Percentiles rank a stretch among this genome's conserved stretches.
phyloP scores from a whole-genome alignment of 1,140 invertebrate genomes.

The Leptinotarsa defecta region DNA sequence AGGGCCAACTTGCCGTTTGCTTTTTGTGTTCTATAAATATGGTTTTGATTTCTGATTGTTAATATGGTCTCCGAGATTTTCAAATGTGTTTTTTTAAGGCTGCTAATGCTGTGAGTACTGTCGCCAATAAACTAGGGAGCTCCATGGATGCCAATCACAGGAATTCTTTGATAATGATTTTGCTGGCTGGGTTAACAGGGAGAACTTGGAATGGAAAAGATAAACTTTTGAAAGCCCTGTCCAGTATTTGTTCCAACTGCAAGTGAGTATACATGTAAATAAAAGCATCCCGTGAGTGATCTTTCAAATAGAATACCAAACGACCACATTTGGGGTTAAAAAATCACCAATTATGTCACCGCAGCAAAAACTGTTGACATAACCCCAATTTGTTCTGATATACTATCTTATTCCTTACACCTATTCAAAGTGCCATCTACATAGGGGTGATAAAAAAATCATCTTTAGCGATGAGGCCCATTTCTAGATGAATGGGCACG shows the following conservation, averaged over 20 bases:
- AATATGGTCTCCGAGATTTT: too few relatives aligned
- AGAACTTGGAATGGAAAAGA: constrained; percentile 90
- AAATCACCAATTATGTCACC: too few relatives aligned
- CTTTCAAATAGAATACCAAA: not conserved
- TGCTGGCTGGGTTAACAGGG: constrained; percentile 76
- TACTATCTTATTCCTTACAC: too few relatives aligned
- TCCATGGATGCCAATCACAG: constrained; percentile 70
- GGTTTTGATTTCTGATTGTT: too few relatives aligned
- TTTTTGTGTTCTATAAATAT: too few relatives aligned
- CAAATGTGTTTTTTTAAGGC: not conserved
- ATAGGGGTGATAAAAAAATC: too few relatives aligned
- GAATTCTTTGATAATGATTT: constrained; percentile 68
- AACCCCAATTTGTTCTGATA: too few relatives aligned
- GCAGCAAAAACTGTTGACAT: not conserved
- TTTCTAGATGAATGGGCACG: too few relatives aligned
- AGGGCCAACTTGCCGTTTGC: too few relatives aligned
- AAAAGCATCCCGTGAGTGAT: too few relatives aligned
- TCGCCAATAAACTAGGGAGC: constrained; percentile 74
- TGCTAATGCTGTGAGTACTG: constrained; percentile 60
- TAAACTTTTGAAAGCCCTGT: constrained; percentile 75
- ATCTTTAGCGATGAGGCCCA: too few relatives aligned
- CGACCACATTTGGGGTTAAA: not conserved
- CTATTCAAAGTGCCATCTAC: too few relatives aligned
- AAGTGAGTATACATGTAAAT: constrained; percentile 61
- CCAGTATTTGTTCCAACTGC: constrained; percentile 71